Evolutionary conservation across 2,113 vertebrate genomes (phyloP).

Genomic region (Callopanchax toddi): DNA sequence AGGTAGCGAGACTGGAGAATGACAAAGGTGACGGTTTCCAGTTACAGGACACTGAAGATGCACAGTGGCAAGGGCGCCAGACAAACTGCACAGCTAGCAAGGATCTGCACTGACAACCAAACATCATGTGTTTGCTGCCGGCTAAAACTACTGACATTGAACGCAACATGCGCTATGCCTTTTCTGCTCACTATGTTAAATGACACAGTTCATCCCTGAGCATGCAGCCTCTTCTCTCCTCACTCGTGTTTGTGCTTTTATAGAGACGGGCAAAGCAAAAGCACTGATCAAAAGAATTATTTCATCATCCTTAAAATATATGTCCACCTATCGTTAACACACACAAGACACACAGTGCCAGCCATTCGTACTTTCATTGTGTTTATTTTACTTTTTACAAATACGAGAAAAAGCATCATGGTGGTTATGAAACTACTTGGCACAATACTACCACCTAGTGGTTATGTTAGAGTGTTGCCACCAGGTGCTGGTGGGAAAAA

Average conservation of each 20-base stretch:
- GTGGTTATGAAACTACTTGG: too few species aligned
- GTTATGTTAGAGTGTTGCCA: too few species aligned
- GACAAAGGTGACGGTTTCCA: slow-evolving; percentile 52
- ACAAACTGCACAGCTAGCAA: slow-evolving; percentile 61
- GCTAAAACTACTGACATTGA: slow-evolving; percentile 43
- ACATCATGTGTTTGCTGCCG: slow-evolving; percentile 36
- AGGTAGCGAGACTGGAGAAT: slow-evolving; percentile 33
- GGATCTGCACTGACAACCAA: slow-evolving; percentile 6
- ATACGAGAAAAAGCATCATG: too few species aligned
- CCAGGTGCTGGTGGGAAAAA: too few species aligned
- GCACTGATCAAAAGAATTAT: too few species aligned
- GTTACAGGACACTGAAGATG: slow-evolving; percentile 68
- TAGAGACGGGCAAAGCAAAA: background rate
- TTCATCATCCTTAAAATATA: too few species aligned
- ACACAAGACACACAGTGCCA: too few species aligned
- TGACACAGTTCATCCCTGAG: background rate
- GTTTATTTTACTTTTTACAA: too few species aligned
- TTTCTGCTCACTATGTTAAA: slow-evolving; percentile 15
- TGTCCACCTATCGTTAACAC: too few species aligned
- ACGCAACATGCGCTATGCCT: slow-evolving; percentile 32
- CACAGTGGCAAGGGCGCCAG: slow-evolving; percentile 50
- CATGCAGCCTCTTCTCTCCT: background rate
- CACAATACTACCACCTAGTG: too few species aligned
- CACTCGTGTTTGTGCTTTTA: background rate
- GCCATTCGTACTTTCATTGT: too few species aligned